A percentile compares a stretch with the other conserved stretches of the same genome.
phyloP scores from a whole-genome alignment of 2,797 vertebrate genomes.

The Esox masquinongy region DNA sequence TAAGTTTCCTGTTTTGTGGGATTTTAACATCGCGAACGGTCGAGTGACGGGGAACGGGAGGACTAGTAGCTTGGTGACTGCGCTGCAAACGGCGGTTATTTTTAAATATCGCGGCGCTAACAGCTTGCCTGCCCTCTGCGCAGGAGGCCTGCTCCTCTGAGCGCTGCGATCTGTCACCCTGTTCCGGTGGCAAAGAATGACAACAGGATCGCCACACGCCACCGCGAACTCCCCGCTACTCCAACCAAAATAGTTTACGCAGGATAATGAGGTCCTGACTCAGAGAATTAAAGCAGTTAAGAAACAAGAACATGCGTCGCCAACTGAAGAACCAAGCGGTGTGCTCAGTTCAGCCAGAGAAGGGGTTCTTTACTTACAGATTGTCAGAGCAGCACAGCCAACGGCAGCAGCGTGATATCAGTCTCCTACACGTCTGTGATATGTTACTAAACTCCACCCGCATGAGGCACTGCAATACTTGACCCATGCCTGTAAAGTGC shows the following conservation, averaged over 20 bases:
- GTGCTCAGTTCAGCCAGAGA: conserved; percentile 23
- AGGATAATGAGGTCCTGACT: conserved; percentile 78
- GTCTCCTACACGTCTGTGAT: not conserved
- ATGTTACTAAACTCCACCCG: not conserved
- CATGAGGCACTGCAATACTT: not conserved
- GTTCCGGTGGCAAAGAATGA: conserved; percentile 54
- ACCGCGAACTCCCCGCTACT: conserved; percentile 24
- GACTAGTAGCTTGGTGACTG: not conserved
- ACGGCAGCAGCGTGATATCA: not conserved
- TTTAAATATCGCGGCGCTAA: conserved; percentile 63
- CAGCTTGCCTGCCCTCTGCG: conserved; percentile 67
- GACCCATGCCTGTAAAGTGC: not conserved
- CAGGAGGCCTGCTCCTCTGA: conserved; percentile 34
- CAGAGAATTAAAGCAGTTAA: conserved; percentile 74
- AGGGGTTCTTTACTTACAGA: conserved; percentile 57
- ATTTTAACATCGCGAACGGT: not conserved
- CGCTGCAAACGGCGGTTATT: conserved; percentile 58
- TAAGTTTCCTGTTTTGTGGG: not conserved
- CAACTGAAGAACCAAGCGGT: conserved; percentile 71
- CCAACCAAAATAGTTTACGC: conserved; percentile 69
- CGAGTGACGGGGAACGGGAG: not conserved
- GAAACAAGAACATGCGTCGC: conserved; percentile 65
- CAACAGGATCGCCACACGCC: conserved; percentile 56
- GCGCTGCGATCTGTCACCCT: conserved; percentile 64
- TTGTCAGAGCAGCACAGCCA: conserved; percentile 33